Evolutionary conservation across 2,888 invertebrate species (phyloP).

Genomic region (Eilema caniola): DNA sequence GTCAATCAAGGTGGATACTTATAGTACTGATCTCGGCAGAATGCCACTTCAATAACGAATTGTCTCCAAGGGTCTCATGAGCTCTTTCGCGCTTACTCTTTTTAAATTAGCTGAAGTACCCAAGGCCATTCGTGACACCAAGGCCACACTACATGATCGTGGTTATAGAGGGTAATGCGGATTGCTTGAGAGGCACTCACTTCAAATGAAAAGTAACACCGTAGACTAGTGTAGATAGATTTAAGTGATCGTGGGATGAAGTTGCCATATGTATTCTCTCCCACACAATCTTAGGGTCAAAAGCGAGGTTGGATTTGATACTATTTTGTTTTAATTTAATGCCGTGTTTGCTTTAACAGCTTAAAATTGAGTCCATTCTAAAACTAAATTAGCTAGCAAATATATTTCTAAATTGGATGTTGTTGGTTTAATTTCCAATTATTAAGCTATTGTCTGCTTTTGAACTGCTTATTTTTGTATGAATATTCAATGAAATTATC

Average conservation of each 20-base stretch:
- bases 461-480: constrained; percentile 29
- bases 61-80: no score
- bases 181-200: not conserved
- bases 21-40: no score
- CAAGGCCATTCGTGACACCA: not conserved
- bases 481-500: constrained; percentile 20
- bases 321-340: constrained; percentile 61
- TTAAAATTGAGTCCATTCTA: constrained; percentile 47
- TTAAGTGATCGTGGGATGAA: not conserved
- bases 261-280: constrained; percentile 35
- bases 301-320: constrained; percentile 31
- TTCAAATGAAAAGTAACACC: not conserved
- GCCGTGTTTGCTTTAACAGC: constrained; percentile 50
- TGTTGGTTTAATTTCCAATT: constrained; percentile 46
- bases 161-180: not conserved
- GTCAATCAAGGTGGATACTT: no score
- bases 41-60: no score
- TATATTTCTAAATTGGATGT: constrained; percentile 48
- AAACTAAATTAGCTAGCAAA: constrained; percentile 47
- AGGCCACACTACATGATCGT: no score
- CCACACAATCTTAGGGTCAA: constrained; percentile 39
- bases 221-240: not conserved
- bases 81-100: no score
- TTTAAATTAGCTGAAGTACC: no score
- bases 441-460: constrained; percentile 33